Evolutionary conservation across 2,797 vertebrate genomes (phyloP).

Genomic region (Sebastolobus altivelis): DNA sequence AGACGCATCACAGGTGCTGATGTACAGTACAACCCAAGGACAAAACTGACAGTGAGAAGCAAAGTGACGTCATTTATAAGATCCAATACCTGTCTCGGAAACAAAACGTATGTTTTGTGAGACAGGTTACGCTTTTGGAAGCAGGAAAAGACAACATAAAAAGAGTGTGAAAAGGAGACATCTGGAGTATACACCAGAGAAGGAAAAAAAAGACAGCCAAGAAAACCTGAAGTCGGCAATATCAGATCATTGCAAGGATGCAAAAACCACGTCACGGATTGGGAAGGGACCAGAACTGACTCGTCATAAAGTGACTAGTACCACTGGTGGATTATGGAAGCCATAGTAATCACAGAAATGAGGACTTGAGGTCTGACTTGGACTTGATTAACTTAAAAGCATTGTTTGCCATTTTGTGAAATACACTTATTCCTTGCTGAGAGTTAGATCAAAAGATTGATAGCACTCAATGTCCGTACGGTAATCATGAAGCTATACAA

Average conservation of each 20-base stretch:
- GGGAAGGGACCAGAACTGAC: neutral
- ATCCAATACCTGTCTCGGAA: constrained; percentile 17
- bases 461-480: neutral
- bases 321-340: neutral
- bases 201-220: neutral
- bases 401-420: neutral
- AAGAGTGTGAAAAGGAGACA: constrained; percentile 46
- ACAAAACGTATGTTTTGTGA: constrained; percentile 44
- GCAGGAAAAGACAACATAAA: neutral
- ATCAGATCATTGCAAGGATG: constrained; percentile 1
- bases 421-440: neutral
- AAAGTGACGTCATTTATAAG: constrained; percentile 28
- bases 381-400: neutral
- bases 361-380: neutral
- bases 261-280: neutral
- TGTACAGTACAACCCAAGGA: constrained; percentile 51
- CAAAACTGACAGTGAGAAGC: constrained; percentile 36
- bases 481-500: neutral
- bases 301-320: neutral
- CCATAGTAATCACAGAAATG: neutral
- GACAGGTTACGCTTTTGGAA: constrained; percentile 24
- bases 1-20: constrained; percentile 52
- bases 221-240: constrained; percentile 17
- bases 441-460: neutral
- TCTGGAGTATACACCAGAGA: constrained; percentile 12